Conservation (phyloP, 92 coral and sea anemone genomes). For the Parazoanthus atlanticus region DNA sequence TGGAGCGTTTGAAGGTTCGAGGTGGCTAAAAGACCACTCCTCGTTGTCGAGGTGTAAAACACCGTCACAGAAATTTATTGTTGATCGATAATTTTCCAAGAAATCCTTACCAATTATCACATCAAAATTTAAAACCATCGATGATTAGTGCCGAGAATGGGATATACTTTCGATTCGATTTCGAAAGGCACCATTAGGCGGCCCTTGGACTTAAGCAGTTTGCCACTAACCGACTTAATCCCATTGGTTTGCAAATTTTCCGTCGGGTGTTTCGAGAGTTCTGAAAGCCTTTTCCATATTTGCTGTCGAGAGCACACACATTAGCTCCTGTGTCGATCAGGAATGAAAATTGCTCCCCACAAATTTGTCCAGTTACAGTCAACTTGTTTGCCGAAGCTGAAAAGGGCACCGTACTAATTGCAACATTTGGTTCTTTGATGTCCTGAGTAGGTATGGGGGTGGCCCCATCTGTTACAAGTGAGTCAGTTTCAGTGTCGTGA, state of each 20-base stretch:
- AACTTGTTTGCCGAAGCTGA: neutral
- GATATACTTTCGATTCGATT: constrained; percentile 41
- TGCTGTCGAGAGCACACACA: constrained; percentile 38
- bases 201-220: constrained; percentile 13
- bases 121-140: constrained; percentile 50
- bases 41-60: constrained; percentile 25
- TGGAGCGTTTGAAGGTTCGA: neutral
- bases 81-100: constrained; percentile 52
- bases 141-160: constrained; percentile 50
- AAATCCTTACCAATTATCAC: constrained; percentile 71
- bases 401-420: constrained; percentile 12
- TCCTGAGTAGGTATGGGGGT: neutral
- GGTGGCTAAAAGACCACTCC: constrained; percentile 1
- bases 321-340: constrained; percentile 53
- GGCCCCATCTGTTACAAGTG: too few species aligned
- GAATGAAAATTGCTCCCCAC: neutral
- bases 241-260: neutral
- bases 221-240: constrained; percentile 26
- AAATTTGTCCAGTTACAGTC: constrained; percentile 2
- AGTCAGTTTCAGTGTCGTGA: neutral
- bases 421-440: neutral
- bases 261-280: constrained; percentile 27
- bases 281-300: constrained; percentile 43
- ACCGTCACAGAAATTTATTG: constrained; percentile 42
- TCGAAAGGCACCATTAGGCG: constrained; percentile 39